A percentile compares a stretch with the other conserved stretches of the same genome.
phyloP scores from a whole-genome alignment of 2,888 invertebrate genomes.

The Dryobota labecula region DNA sequence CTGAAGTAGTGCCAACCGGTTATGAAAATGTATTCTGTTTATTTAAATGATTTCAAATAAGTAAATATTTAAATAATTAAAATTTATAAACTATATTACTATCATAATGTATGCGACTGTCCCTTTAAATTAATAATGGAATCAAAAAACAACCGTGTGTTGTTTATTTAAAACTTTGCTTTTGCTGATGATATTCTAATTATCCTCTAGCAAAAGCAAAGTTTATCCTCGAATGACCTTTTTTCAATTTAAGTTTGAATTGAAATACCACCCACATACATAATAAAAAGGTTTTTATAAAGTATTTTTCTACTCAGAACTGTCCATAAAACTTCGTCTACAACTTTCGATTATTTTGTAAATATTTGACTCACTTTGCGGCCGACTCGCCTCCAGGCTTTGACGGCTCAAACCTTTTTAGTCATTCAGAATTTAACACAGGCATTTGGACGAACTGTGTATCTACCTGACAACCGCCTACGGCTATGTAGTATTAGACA shows the following conservation, averaged over 20 bases:
- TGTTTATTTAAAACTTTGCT: too few species aligned
- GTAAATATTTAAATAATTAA: too few species aligned
- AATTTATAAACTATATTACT: too few species aligned
- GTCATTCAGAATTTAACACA: slow-evolving; percentile 50
- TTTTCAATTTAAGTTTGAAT: slow-evolving; percentile 40
- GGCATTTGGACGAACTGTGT: slow-evolving; percentile 34
- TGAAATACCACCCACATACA: slow-evolving; percentile 7
- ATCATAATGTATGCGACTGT: too few species aligned
- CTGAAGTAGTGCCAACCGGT: too few species aligned
- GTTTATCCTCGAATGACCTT: not conserved
- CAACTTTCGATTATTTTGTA: slow-evolving; percentile 55
- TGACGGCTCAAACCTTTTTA: slow-evolving; percentile 45
- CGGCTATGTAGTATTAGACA: not conserved
- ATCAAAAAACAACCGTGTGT: too few species aligned
- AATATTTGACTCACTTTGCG: slow-evolving; percentile 57
- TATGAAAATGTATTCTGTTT: too few species aligned
- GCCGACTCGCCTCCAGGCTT: slow-evolving; percentile 29
- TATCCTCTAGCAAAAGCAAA: not conserved
- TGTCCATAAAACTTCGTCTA: slow-evolving; percentile 35
- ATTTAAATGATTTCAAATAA: too few species aligned
- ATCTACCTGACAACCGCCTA: slow-evolving; percentile 23
- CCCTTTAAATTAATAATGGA: too few species aligned
- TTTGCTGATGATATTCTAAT: too few species aligned
- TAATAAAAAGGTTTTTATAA: slow-evolving; percentile 23
- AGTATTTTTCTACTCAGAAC: slow-evolving; percentile 11